phyloP scores from a whole-genome alignment of 2,888 invertebrate genomes.

The Ormia ochracea region DNA sequence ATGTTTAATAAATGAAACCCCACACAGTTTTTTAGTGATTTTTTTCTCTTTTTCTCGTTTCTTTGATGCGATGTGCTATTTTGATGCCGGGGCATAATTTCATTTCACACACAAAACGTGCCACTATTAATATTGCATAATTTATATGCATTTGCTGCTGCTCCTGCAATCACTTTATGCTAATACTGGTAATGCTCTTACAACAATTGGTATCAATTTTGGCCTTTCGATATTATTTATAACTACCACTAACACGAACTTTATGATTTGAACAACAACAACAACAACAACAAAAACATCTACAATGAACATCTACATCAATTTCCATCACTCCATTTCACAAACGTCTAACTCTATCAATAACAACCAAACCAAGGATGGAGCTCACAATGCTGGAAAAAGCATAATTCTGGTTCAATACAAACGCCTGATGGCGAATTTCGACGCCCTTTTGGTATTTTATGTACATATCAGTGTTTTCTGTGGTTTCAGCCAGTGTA shows the following conservation, averaged over 20 bases:
- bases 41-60: not conserved
- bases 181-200: slow-evolving; percentile 44
- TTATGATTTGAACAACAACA: not conserved
- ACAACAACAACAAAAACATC: not conserved
- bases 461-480: slow-evolving; percentile 75
- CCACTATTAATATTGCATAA: slow-evolving; percentile 43
- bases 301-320: slow-evolving; percentile 8
- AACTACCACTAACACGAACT: not conserved
- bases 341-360: slow-evolving; percentile 6
- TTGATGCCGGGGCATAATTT: slow-evolving; percentile 14
- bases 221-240: slow-evolving; percentile 43
- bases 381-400: slow-evolving; percentile 75
- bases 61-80: not conserved
- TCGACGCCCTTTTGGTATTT: slow-evolving; percentile 74
- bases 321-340: slow-evolving; percentile 22
- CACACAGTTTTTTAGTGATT: not conserved
- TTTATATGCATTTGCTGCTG: slow-evolving; percentile 24
- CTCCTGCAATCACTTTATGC: slow-evolving; percentile 28
- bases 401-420: slow-evolving; percentile 74
- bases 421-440: slow-evolving; percentile 76
- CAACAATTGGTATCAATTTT: slow-evolving; percentile 56
- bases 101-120: slow-evolving; percentile 49
- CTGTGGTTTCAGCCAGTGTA: slow-evolving; percentile 76
- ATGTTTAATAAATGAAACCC: not conserved
- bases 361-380: slow-evolving; percentile 67